Conservation (phyloP, 2,888 invertebrate species). For the Hedya salicella region DNA sequence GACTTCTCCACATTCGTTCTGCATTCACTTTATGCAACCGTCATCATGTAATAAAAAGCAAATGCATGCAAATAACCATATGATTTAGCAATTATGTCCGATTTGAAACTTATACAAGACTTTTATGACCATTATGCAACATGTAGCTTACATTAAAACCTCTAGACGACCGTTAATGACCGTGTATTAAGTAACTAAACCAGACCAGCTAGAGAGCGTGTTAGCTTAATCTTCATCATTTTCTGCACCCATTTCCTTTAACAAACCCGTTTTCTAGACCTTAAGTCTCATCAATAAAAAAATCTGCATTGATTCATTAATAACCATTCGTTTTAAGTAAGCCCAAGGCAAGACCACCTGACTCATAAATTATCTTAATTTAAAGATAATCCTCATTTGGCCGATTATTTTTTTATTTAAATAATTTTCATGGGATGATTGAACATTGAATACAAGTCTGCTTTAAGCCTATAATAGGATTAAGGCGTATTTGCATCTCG, state of each 20-base stretch:
- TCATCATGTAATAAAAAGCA: background rate
- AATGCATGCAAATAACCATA: background rate
- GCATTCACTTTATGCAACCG: background rate
- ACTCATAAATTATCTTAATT: slow-evolving; percentile 27
- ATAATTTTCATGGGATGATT: slow-evolving; percentile 18
- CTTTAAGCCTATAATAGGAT: slow-evolving; percentile 28
- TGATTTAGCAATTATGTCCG: background rate
- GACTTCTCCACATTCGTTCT: background rate
- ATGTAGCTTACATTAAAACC: slow-evolving; percentile 21
- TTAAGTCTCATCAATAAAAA: slow-evolving; percentile 12
- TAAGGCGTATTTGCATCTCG: slow-evolving; percentile 19
- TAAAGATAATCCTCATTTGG: slow-evolving; percentile 14
- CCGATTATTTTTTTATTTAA: slow-evolving; percentile 26
- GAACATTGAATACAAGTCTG: slow-evolving; percentile 21
- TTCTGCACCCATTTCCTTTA: slow-evolving; percentile 74
- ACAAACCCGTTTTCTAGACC: slow-evolving; percentile 37
- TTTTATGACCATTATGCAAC: slow-evolving; percentile 23
- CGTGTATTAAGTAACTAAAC: slow-evolving; percentile 44
- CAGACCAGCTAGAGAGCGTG: slow-evolving; percentile 54
- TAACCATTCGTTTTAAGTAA: slow-evolving; percentile 14
- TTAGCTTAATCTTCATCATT: slow-evolving; percentile 72
- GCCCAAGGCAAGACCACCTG: slow-evolving; percentile 15
- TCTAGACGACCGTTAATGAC: slow-evolving; percentile 34
- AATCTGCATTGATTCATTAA: slow-evolving; percentile 8
- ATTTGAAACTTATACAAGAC: slow-evolving; percentile 1